phyloP scores from a whole-genome alignment of 2,888 invertebrate genomes.

The Sesia apiformis region DNA sequence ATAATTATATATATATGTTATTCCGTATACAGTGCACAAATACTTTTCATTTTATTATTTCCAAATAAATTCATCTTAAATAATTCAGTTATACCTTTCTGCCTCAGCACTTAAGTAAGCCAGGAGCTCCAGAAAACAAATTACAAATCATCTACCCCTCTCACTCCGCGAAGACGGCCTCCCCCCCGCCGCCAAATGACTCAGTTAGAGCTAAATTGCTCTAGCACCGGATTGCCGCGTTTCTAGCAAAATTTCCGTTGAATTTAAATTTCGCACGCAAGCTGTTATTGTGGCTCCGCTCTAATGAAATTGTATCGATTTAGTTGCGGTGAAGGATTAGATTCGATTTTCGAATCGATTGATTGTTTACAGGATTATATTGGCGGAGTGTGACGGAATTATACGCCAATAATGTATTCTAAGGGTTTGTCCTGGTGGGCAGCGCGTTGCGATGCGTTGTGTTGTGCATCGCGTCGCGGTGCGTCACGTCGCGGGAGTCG shows the following conservation, averaged over 20 bases:
- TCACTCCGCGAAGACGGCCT: conserved; percentile 39
- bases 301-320: conserved; percentile 53
- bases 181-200: conserved; percentile 52
- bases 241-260: conserved; percentile 63
- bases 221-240: conserved; percentile 45
- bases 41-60: too few relatives aligned
- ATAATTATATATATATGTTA: too few relatives aligned
- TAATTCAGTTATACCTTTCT: conserved; percentile 16
- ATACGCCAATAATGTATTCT: too few relatives aligned
- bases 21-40: too few relatives aligned
- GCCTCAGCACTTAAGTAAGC: conserved; percentile 18
- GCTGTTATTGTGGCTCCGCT: conserved; percentile 39
- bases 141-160: conserved; percentile 68
- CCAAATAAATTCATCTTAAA: too few relatives aligned
- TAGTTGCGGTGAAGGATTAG: conserved; percentile 9
- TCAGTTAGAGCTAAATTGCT: conserved; percentile 70
- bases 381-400: too few relatives aligned
- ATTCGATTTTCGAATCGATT: conserved; percentile 12
- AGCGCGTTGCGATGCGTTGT: too few relatives aligned
- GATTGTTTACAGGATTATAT: too few relatives aligned
- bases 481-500: too few relatives aligned
- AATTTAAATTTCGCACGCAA: conserved; percentile 50
- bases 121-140: conserved; percentile 67
- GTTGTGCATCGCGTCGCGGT: too few relatives aligned
- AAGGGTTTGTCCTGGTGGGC: too few relatives aligned